These are phyloP conservation scores for Myopa testacea DNA, from an alignment of 2,888 invertebrate genomes.

Conservation along the genomic window DNA sequence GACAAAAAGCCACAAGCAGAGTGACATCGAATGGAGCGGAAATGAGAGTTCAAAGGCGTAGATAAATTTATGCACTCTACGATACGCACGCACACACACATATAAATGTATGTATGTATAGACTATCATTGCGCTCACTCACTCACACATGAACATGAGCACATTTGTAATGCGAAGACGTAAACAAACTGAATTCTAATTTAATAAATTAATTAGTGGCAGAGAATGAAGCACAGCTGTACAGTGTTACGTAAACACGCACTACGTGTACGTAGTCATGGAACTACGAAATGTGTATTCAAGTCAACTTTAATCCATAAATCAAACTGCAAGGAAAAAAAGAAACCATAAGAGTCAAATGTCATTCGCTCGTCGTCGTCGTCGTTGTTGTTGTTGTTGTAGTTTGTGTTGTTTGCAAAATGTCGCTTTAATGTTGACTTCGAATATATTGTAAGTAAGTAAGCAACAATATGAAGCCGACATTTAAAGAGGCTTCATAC, in stretches of 20 bases:
- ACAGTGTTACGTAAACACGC: neutral
- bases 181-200: neutral
- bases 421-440: neutral
- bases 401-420: neutral
- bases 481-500: no score
- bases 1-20: neutral
- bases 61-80: neutral
- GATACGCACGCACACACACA: neutral
- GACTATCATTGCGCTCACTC: neutral
- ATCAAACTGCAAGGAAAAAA: neutral
- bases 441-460: no score
- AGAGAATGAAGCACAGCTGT: neutral
- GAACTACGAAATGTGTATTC: neutral
- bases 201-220: neutral
- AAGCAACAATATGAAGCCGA: no score
- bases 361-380: neutral
- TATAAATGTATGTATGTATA: no score
- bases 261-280: neutral
- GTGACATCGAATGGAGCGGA: neutral
- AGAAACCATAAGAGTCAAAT: slow-evolving; percentile 3
- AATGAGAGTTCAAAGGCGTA: neutral
- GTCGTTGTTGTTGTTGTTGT: neutral
- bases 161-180: neutral
- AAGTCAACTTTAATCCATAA: neutral
- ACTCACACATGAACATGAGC: neutral